A percentile compares a stretch with the other conserved stretches of the same genome.
phyloP scores from a whole-genome alignment of 2,888 invertebrate species.

The Noctuana brunneofusca region DNA sequence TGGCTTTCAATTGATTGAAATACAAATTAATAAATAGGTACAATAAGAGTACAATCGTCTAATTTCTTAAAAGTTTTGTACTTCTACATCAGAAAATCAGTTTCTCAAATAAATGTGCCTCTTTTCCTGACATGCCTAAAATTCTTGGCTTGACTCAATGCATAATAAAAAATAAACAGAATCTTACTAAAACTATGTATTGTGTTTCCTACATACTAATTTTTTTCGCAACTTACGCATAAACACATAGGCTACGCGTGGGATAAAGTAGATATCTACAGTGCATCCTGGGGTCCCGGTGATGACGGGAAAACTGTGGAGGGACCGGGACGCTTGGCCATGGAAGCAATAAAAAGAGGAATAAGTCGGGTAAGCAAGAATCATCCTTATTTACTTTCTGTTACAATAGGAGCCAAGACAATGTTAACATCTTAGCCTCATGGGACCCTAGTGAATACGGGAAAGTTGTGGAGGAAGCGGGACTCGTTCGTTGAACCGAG shows the following conservation, averaged over 20 bases:
- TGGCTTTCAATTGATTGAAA: too few species aligned
- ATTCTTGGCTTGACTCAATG: too few species aligned
- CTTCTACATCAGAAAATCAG: too few species aligned
- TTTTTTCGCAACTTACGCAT: too few species aligned
- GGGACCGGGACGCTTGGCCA: slow-evolving; percentile 91
- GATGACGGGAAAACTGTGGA: slow-evolving; percentile 95
- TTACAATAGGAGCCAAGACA: background rate
- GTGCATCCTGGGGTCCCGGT: slow-evolving; percentile 96
- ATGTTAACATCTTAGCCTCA: slow-evolving; percentile 5
- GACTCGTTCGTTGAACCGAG: background rate
- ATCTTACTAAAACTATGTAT: too few species aligned
- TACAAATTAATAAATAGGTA: too few species aligned
- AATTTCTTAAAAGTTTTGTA: too few species aligned
- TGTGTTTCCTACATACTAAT: too few species aligned
- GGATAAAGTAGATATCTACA: slow-evolving; percentile 93
- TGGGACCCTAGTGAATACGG: slow-evolving; percentile 22
- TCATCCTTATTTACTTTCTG: slow-evolving; percentile 12
- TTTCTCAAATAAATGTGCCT: too few species aligned
- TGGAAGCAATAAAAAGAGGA: slow-evolving; percentile 89
- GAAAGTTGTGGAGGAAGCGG: slow-evolving; percentile 25
- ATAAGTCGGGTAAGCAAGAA: slow-evolving; percentile 83
- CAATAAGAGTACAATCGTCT: too few species aligned
- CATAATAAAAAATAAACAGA: too few species aligned
- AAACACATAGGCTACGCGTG: slow-evolving; percentile 80
- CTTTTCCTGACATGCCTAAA: too few species aligned